These are phyloP conservation scores for Larimichthys crocea DNA, from an alignment of 2,113 vertebrate species.

Conservation along the genomic window DNA sequence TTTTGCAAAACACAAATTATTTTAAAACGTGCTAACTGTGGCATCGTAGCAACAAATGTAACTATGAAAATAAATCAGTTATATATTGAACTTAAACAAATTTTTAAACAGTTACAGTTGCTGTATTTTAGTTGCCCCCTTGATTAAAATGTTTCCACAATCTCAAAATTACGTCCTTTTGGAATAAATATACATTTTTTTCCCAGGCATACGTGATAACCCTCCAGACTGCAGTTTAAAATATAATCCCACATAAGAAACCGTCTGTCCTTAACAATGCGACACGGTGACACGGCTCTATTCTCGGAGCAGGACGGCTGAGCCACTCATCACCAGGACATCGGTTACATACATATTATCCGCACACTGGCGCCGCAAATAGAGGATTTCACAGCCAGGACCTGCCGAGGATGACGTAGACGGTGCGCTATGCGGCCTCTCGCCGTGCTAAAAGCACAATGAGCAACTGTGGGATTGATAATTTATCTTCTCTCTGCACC, in stretches of 20 bases:
- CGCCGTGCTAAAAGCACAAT: conserved; percentile 22
- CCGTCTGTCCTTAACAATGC: not conserved
- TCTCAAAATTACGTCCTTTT: too few species aligned
- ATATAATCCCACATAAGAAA: not conserved
- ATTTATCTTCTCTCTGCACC: conserved; percentile 45
- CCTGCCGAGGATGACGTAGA: conserved; percentile 25
- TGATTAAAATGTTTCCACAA: too few species aligned
- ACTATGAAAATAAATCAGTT: not conserved
- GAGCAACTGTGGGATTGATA: conserved; percentile 37
- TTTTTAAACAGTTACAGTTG: too few species aligned
- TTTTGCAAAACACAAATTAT: too few species aligned
- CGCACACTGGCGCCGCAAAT: conserved; percentile 9
- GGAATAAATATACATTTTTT: not conserved
- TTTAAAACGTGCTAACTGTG: not conserved
- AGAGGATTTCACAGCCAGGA: conserved; percentile 44
- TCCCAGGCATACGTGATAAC: not conserved
- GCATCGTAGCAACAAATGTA: too few species aligned
- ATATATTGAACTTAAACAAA: not conserved
- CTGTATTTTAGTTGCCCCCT: too few species aligned
- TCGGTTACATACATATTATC: conserved; percentile 39
- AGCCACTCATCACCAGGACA: conserved; percentile 28
- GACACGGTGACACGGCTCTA: conserved; percentile 12
- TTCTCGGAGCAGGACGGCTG: conserved; percentile 2
- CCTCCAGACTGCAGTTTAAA: not conserved
- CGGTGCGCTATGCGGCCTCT: conserved; percentile 13